Percentiles rank a stretch among this genome's conserved stretches.
These are phyloP conservation scores for Tetranychus urticae DNA, from an alignment of 1,140 invertebrate genomes.

Conservation along the genomic window DNA sequence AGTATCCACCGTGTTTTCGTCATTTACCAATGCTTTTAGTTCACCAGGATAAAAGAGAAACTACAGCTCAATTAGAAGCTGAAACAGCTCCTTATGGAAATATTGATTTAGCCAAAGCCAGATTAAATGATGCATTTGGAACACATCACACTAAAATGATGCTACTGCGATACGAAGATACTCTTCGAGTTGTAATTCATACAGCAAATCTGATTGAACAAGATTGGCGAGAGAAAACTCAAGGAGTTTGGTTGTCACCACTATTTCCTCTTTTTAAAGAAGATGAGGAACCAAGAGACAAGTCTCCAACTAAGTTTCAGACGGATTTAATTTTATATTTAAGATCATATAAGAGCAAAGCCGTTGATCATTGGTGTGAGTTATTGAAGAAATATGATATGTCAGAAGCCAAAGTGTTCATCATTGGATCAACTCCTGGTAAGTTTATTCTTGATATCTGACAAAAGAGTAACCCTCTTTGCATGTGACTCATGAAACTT, in stretches of 20 bases:
- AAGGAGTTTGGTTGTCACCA: slow-evolving; percentile 76
- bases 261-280: slow-evolving; percentile 32
- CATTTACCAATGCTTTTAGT: slow-evolving; percentile 8
- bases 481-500: no score
- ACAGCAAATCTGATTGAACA: slow-evolving; percentile 72
- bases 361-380: slow-evolving; percentile 43
- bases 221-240: slow-evolving; percentile 82
- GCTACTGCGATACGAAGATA: slow-evolving; percentile 50
- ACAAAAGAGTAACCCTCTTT: background rate
- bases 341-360: slow-evolving; percentile 37
- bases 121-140: slow-evolving; percentile 7
- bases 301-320: slow-evolving; percentile 61
- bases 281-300: slow-evolving; percentile 24
- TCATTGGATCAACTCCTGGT: slow-evolving; percentile 55
- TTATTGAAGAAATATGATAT: slow-evolving; percentile 50
- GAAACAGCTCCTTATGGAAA: slow-evolving; percentile 20
- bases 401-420: slow-evolving; percentile 51
- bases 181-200: slow-evolving; percentile 57
- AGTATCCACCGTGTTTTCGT: slow-evolving; percentile 31
- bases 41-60: slow-evolving; percentile 4
- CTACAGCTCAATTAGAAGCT: background rate
- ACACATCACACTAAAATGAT: slow-evolving; percentile 48
- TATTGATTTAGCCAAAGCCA: background rate
- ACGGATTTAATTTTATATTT: slow-evolving; percentile 58
- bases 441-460: background rate